Base-by-base conservation (phyloP, 2,888 invertebrate genomes). In the Archips xylosteana region DNA sequence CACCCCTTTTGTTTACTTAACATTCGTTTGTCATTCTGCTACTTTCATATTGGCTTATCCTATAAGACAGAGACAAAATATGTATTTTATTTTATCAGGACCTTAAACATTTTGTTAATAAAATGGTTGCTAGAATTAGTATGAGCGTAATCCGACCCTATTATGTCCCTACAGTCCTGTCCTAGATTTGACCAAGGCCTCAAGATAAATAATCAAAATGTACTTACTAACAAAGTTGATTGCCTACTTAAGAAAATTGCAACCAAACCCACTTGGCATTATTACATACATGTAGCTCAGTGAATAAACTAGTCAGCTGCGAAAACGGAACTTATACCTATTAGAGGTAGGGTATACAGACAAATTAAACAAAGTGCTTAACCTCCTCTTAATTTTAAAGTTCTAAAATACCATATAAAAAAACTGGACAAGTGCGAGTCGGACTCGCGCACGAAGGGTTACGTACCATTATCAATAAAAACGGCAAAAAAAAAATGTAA, bases 231-330 rank as follows among this genome's bases (percentile, higher is more conserved):
- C 75, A 78, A 78, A 80, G 73, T 70, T 76, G 81, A 82, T 80
- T 76, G 78, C 83, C 82, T 82, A 81, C 79, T 83, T 82, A 81
- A 79, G 84, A 86, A 87, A 87, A 87, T 87, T 84, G 81, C 84
- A 69, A 81, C 79, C 81, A 77, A 81, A 78, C 81, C 83, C 77
- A 82, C 78, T 81, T 78, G 79, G 78, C 79, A 79, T 80, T 81
- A 82, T 83, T 81, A 83, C 81, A 80, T 79, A 79, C 79, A 81
- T 79, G 79, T 78, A 75, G 71, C 71, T 64, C 69, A 78, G 78
- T 76, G 77, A 80, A 80, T 85, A 81, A 83, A 85, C 83, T 81
- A 82, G 80, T 80, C 80, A 77, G 78, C 83, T 85, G 84, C 78
- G 84, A 82, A 87, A 87, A 87, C 87, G 86, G 87, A 88, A 87